phyloP scores from a whole-genome alignment of 2,888 invertebrate species.

The Antheraea assamensis region DNA sequence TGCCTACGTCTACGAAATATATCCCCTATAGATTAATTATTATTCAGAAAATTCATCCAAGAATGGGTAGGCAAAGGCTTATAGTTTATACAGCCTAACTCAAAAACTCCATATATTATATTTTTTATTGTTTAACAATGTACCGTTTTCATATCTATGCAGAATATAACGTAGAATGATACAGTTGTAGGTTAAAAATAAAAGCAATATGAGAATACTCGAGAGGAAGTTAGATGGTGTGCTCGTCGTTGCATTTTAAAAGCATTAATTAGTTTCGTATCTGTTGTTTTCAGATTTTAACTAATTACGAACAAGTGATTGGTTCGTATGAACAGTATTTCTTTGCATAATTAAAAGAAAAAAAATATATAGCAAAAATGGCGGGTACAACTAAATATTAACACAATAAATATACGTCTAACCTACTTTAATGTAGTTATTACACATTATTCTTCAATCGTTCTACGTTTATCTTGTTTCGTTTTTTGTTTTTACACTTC shows the following conservation, averaged over 20 bases:
- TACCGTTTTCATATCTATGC: not conserved
- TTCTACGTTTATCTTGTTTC: not conserved
- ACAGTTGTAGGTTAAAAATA: not conserved
- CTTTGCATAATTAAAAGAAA: not conserved
- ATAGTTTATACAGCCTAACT: not conserved
- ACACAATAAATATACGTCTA: not conserved
- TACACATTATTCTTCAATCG: not conserved
- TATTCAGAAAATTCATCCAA: not conserved
- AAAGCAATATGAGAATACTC: not conserved
- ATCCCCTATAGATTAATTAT: too few species aligned
- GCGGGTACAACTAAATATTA: slow-evolving; percentile 21
- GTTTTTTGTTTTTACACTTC: not conserved
- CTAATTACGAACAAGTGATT: not conserved
- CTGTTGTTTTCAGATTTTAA: too few species aligned
- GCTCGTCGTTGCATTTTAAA: too few species aligned
- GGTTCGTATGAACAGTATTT: not conserved
- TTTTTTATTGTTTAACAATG: not conserved
- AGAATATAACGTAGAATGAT: not conserved
- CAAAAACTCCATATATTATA: not conserved
- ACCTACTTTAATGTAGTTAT: not conserved
- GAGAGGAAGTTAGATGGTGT: too few species aligned
- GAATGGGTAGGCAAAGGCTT: not conserved
- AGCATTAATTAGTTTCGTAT: too few species aligned
- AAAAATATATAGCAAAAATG: not conserved
- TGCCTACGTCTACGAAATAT: too few species aligned